A percentile compares a stretch with the other conserved stretches of the same genome.
Evolutionary conservation across 2,113 vertebrate genomes (phyloP).

Genomic region (Chitala chitala): DNA sequence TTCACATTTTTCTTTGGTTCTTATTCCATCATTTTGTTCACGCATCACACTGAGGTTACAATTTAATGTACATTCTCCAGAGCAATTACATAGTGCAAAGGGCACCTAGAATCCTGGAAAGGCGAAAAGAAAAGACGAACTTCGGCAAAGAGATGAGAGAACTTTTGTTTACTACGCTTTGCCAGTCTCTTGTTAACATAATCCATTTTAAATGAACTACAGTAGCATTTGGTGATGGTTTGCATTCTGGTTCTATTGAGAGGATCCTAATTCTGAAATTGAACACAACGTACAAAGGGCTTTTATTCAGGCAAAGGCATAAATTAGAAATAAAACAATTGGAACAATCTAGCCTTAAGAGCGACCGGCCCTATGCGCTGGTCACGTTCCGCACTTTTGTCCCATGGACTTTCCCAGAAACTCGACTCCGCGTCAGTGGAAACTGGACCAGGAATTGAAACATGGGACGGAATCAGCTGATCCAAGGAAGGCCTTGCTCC

Average conservation of each 20-base stretch:
- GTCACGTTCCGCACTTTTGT: constrained; percentile 57
- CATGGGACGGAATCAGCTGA: constrained; percentile 54
- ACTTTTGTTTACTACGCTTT: constrained; percentile 5
- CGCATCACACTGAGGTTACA: neutral
- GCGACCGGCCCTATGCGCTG: constrained; percentile 48
- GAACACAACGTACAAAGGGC: constrained; percentile 30
- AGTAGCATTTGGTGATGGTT: constrained; percentile 16
- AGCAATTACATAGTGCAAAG: neutral
- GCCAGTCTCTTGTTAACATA: constrained; percentile 13
- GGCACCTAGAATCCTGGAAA: neutral
- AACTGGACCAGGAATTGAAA: constrained; percentile 51
- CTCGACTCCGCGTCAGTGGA: constrained; percentile 51
- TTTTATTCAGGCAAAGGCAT: constrained; percentile 28
- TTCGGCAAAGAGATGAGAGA: neutral
- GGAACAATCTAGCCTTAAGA: constrained; percentile 45
- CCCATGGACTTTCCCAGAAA: constrained; percentile 58
- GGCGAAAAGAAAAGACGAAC: constrained; percentile 10
- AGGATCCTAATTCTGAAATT: constrained; percentile 23
- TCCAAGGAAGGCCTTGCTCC: constrained; percentile 42
- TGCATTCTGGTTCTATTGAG: constrained; percentile 31
- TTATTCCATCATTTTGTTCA: neutral
- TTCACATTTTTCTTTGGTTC: neutral
- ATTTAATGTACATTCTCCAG: neutral
- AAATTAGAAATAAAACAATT: constrained; percentile 39
- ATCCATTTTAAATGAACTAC: constrained; percentile 11